Conservation (phyloP, 2,888 invertebrate genomes). For the Napeogenes inachia region DNA sequence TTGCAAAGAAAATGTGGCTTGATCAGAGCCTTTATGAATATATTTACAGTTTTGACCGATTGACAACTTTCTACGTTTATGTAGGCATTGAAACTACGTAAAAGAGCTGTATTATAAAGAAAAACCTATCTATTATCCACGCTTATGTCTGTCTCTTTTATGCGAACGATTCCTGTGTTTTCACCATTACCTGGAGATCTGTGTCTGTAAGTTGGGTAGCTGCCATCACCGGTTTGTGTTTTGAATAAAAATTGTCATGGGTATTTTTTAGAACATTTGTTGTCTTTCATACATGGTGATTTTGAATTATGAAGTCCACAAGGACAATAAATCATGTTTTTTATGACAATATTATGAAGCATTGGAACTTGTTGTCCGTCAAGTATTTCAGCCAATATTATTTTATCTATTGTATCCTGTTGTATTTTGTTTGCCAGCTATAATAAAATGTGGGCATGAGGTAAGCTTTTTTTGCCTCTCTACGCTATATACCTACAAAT, state of each 20-base stretch:
- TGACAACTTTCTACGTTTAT: neutral
- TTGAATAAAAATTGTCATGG: conserved; percentile 30
- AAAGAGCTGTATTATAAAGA: neutral
- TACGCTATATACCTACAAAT: conserved; percentile 23
- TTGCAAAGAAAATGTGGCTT: neutral
- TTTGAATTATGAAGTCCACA: conserved; percentile 23
- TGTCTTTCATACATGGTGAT: conserved; percentile 35
- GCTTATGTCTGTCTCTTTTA: conserved; percentile 18
- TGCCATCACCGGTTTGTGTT: conserved; percentile 38
- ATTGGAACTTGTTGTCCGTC: conserved; percentile 19
- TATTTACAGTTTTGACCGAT: neutral
- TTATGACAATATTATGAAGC: conserved; percentile 24
- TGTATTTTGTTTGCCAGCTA: conserved; percentile 28
- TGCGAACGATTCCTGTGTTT: conserved; percentile 13
- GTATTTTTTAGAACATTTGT: conserved; percentile 46
- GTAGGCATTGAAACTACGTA: neutral
- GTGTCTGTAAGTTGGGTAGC: conserved; percentile 36
- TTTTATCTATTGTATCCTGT: conserved; percentile 26
- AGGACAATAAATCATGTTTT: conserved; percentile 30
- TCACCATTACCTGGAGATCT: conserved; percentile 33
- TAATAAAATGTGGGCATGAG: conserved; percentile 28
- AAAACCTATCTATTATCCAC: conserved; percentile 12
- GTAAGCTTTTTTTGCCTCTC: conserved; percentile 33
- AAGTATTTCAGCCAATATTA: conserved; percentile 16
- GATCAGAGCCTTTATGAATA: neutral